Conservation (phyloP, 2,888 invertebrate species). For the Formica aserva region DNA sequence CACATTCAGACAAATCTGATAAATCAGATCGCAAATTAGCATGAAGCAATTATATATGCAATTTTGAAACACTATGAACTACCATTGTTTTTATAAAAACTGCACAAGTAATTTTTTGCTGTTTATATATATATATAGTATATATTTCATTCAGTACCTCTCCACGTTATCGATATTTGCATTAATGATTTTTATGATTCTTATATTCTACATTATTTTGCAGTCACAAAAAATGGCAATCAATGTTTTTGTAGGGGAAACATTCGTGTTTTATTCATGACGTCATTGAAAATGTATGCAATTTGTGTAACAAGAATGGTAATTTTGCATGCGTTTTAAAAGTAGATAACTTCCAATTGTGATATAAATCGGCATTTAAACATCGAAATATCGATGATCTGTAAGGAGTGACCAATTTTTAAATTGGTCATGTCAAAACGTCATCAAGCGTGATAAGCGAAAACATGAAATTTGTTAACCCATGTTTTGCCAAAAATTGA, state of each 20-base stretch:
- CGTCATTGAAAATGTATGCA: constrained; percentile 18
- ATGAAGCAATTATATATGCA: neutral
- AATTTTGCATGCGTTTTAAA: constrained; percentile 37
- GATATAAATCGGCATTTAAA: constrained; percentile 44
- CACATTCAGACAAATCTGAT: neutral
- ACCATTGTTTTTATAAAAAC: neutral
- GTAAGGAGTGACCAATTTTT: constrained; percentile 8
- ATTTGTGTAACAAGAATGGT: constrained; percentile 23
- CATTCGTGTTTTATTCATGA: constrained; percentile 28
- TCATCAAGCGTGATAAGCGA: constrained; percentile 30
- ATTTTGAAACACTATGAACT: neutral
- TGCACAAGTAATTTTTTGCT: neutral
- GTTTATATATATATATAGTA: neutral
- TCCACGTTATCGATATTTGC: neutral
- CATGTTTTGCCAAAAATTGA: neutral
- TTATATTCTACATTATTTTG: constrained; percentile 16
- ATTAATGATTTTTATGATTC: constrained; percentile 20
- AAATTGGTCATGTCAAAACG: constrained; percentile 16
- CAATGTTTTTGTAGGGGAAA: neutral
- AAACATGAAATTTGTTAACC: constrained; percentile 10
- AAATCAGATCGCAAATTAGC: neutral
- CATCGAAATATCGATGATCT: constrained; percentile 11
- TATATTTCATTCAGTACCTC: neutral
- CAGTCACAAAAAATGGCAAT: constrained; percentile 30
- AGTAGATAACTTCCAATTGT: constrained; percentile 39